Percentiles rank a stretch among this genome's conserved stretches.
phyloP scores from a whole-genome alignment of 2,797 vertebrate species.

The Antrozous pallidus region DNA sequence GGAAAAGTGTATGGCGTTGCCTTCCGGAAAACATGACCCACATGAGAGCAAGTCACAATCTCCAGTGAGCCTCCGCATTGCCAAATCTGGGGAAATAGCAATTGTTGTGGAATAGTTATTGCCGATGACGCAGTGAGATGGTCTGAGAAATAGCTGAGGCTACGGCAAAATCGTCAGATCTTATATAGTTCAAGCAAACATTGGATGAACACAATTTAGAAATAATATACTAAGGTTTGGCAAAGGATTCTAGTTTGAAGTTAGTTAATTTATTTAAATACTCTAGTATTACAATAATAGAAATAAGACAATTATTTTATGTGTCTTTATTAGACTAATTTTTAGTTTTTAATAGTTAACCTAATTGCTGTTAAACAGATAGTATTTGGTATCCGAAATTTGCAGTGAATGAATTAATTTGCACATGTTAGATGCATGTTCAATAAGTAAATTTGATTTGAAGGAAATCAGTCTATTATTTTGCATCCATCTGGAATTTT shows the following conservation, averaged over 20 bases:
- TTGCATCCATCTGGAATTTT: neutral
- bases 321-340: neutral
- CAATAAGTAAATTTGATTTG: neutral
- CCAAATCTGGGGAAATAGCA: constrained; percentile 89
- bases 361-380: neutral
- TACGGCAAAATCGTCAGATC: neutral
- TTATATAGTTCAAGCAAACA: neutral
- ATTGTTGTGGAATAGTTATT: neutral
- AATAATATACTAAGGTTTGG: neutral
- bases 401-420: neutral
- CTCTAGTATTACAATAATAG: neutral
- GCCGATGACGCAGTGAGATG: neutral
- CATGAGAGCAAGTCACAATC: constrained; percentile 97
- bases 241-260: neutral
- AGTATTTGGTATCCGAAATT: neutral
- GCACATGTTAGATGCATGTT: neutral
- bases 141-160: neutral
- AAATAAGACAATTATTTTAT: neutral
- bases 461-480: neutral
- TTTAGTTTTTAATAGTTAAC: neutral
- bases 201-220: neutral
- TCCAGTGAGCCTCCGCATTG: constrained; percentile 97
- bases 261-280: neutral
- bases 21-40: constrained; percentile 97
- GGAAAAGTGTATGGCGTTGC: constrained; percentile 99